Evolutionary conservation across 2,888 invertebrate genomes (phyloP).

Genomic region (Daptonema setosum): DNA sequence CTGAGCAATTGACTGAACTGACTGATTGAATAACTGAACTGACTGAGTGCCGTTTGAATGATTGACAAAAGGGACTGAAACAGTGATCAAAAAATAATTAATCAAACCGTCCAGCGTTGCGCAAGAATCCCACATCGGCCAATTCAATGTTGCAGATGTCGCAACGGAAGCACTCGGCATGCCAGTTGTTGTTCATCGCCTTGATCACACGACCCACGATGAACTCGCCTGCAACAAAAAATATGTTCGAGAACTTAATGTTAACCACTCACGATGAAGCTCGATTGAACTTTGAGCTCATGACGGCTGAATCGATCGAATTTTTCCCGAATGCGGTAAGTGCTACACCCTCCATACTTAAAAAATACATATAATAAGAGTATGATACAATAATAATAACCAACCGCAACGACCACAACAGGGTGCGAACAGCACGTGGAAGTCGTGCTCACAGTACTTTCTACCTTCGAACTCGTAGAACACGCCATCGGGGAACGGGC

Average conservation of each 20-base stretch:
- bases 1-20: no score
- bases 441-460: slow-evolving; percentile 96
- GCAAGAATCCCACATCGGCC: slow-evolving; percentile 85
- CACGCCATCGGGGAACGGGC: slow-evolving; percentile 83
- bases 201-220: slow-evolving; percentile 96
- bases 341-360: no score
- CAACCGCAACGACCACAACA: slow-evolving; percentile 58
- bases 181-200: slow-evolving; percentile 98
- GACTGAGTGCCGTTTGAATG: no score
- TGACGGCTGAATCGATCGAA: no score
- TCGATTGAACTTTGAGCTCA: no score
- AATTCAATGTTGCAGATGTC: slow-evolving; percentile 71
- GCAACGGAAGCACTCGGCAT: slow-evolving; percentile 88
- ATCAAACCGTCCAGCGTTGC: slow-evolving; percentile 40
- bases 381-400: slow-evolving; percentile 20
- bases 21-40: no score
- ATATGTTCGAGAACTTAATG: no score
- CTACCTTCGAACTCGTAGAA: slow-evolving; percentile 97
- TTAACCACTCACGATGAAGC: no score
- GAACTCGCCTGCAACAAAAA: slow-evolving; percentile 40
- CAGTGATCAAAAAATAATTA: no score
- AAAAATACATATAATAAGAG: no score
- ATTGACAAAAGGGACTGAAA: no score
- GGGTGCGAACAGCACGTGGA: slow-evolving; percentile 83
- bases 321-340: no score